Conservation (phyloP, 2,113 vertebrate genomes). For the Seriola dumerili region DNA sequence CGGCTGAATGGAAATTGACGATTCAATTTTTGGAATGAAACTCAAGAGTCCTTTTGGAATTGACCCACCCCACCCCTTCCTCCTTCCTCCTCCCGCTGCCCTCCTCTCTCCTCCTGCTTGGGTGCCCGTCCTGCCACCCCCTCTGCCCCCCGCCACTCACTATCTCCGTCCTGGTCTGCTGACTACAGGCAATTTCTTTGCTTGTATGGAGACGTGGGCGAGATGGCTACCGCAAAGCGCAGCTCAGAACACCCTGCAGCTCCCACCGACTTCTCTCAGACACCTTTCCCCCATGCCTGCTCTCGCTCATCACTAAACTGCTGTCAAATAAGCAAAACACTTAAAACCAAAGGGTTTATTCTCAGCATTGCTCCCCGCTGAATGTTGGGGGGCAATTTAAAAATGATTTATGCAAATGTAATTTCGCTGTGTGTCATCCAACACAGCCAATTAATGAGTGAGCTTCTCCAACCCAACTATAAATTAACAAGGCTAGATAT, state of each 20-base stretch:
- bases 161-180: constrained; percentile 75
- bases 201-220: constrained; percentile 68
- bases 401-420: constrained; percentile 86
- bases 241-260: constrained; percentile 50
- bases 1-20: constrained; percentile 78
- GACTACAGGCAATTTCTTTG: constrained; percentile 80
- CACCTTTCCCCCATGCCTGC: constrained; percentile 50
- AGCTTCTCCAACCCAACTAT: constrained; percentile 80
- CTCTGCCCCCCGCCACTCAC: constrained; percentile 50
- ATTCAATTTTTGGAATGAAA: constrained; percentile 81
- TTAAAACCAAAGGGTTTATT: constrained; percentile 70
- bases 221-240: constrained; percentile 56
- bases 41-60: constrained; percentile 74
- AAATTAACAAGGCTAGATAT: constrained; percentile 85
- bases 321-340: constrained; percentile 72
- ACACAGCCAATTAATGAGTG: constrained; percentile 85
- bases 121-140: constrained; percentile 41
- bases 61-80: constrained; percentile 47
- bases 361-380: constrained; percentile 73
- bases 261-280: constrained; percentile 37
- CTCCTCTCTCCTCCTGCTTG: constrained; percentile 17
- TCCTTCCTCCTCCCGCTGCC: neutral
- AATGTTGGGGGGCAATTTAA: constrained; percentile 80
- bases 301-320: constrained; percentile 62
- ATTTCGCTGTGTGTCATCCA: constrained; percentile 84